These are phyloP conservation scores for Gulo gulo DNA, from an alignment of 2,113 vertebrate species.

Conservation along the genomic window DNA sequence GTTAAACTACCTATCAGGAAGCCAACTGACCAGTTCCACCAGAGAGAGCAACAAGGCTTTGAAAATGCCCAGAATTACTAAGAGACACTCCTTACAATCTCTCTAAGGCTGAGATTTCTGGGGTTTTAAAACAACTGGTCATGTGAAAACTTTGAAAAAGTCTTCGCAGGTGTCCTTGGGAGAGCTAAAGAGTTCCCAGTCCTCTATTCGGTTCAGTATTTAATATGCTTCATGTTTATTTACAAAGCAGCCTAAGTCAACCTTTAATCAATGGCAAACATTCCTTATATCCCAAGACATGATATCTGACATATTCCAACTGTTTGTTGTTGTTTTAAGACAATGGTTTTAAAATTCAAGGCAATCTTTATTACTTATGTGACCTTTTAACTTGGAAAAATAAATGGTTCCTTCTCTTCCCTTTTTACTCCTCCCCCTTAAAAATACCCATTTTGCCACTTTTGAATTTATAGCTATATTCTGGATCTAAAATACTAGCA, in stretches of 20 bases:
- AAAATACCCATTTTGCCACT: neutral
- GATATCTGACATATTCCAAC: neutral
- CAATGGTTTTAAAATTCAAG: slow-evolving; percentile 56
- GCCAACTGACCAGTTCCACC: neutral
- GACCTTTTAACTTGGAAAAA: neutral
- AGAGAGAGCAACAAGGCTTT: neutral
- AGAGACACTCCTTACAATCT: neutral
- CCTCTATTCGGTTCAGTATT: neutral
- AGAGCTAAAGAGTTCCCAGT: neutral
- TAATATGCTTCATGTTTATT: neutral
- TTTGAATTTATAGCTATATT: neutral
- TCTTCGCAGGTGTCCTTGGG: neutral
- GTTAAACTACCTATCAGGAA: neutral
- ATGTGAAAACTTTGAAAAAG: neutral
- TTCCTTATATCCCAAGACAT: neutral
- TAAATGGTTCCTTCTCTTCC: neutral
- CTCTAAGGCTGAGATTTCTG: neutral
- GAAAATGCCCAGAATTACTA: neutral
- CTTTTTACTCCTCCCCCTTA: neutral
- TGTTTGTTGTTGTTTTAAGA: neutral
- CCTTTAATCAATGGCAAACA: neutral
- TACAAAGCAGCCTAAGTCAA: neutral
- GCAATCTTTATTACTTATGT: neutral
- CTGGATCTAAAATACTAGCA: neutral
- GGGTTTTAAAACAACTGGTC: neutral